phyloP scores from a whole-genome alignment of 2,888 invertebrate species.

The Lepetodrilus schrolli region DNA sequence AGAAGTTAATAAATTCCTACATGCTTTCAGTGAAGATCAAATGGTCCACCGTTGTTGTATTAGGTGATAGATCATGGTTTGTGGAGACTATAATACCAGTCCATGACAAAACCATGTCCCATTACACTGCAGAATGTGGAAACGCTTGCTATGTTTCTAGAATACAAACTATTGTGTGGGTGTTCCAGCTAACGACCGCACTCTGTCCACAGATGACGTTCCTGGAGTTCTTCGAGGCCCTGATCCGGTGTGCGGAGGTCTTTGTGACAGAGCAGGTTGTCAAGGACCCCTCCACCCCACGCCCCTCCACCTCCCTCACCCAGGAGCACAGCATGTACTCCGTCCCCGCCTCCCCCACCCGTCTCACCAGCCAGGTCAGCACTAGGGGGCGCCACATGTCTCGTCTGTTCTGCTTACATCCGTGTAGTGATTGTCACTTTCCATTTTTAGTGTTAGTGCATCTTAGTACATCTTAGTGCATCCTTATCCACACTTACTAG shows the following conservation, averaged over 20 bases:
- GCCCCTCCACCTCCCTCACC: conserved; percentile 61
- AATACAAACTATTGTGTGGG: too few species aligned
- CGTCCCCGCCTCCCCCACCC: conserved; percentile 63
- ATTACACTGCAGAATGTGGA: too few species aligned
- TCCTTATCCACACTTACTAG: neutral
- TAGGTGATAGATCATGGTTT: too few species aligned
- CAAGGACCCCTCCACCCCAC: conserved; percentile 69
- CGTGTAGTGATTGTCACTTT: neutral
- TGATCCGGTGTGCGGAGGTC: conserved; percentile 73
- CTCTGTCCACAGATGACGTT: conserved; percentile 74
- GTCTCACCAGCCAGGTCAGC: conserved; percentile 45
- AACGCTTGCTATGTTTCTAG: too few species aligned
- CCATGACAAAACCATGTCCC: too few species aligned
- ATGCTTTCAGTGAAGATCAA: too few species aligned
- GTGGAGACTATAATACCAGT: too few species aligned
- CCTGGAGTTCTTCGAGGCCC: conserved; percentile 75
- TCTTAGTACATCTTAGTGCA: neutral
- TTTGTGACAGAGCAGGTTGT: conserved; percentile 73
- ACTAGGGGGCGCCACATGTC: neutral
- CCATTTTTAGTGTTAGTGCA: neutral
- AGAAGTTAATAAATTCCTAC: too few species aligned
- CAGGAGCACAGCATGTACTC: conserved; percentile 67
- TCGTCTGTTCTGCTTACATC: neutral
- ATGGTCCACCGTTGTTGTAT: too few species aligned
- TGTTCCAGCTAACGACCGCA: too few species aligned